Conservation (phyloP, 2,888 invertebrate genomes). For the Dicroscelio sp. region DNA sequence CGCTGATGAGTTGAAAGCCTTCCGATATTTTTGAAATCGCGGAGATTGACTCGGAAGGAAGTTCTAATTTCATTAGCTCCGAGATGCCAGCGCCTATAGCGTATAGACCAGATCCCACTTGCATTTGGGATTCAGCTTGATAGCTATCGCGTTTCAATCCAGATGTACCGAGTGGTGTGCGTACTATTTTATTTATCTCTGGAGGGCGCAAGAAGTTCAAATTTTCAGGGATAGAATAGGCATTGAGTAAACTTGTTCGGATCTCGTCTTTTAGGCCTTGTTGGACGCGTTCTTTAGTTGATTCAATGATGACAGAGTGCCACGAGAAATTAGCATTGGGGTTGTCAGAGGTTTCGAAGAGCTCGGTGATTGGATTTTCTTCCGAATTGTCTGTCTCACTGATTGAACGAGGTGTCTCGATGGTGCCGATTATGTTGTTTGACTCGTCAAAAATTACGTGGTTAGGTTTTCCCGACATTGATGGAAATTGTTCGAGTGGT, state of each 20-base stretch:
- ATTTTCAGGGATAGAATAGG: not conserved
- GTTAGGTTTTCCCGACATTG: no score
- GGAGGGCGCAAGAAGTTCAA: slow-evolving; percentile 9
- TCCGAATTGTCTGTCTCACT: not conserved
- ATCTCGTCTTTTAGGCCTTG: not conserved
- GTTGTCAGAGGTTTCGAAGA: slow-evolving; percentile 2
- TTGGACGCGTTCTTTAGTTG: not conserved
- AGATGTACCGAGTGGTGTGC: not conserved
- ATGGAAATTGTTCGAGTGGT: no score
- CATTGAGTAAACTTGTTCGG: not conserved
- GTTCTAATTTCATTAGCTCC: not conserved
- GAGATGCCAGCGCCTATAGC: slow-evolving; percentile 19
- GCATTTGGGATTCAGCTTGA: not conserved
- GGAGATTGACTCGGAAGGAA: not conserved
- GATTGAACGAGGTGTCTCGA: not conserved
- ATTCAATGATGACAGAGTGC: not conserved
- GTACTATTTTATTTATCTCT: not conserved
- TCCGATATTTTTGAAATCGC: not conserved
- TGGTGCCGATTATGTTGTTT: not conserved
- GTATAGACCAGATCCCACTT: not conserved
- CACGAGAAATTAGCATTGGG: not conserved
- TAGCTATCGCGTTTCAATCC: slow-evolving; percentile 5
- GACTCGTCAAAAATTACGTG: not conserved
- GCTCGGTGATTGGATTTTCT: not conserved
- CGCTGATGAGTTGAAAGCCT: slow-evolving; percentile 15